phyloP scores from a whole-genome alignment of 2,113 vertebrate genomes.

The Platycercus adscitus region DNA sequence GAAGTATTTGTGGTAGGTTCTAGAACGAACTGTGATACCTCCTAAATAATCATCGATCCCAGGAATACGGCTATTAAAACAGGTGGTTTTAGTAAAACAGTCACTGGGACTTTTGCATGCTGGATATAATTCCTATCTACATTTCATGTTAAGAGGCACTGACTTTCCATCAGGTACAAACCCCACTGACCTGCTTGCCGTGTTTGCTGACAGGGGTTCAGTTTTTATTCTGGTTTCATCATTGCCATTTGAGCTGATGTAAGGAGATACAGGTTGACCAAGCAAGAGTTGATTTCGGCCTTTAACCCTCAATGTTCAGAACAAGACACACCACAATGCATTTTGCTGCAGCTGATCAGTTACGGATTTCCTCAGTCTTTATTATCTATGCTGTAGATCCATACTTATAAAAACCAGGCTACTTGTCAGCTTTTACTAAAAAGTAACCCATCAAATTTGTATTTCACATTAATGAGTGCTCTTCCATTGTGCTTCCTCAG shows the following conservation, averaged over 20 bases:
- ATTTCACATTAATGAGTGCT: neutral
- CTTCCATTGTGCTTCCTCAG: neutral
- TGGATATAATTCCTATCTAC: neutral
- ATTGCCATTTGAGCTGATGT: neutral
- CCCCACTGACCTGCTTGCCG: fast-evolving
- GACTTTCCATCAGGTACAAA: neutral
- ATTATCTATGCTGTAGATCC: neutral
- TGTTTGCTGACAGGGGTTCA: neutral
- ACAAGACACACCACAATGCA: neutral
- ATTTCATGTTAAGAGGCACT: neutral
- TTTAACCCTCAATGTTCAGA: neutral
- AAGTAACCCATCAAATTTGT: neutral
- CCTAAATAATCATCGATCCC: neutral
- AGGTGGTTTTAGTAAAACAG: neutral
- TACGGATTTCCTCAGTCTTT: neutral
- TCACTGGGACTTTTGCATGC: neutral
- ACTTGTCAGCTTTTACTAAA: neutral
- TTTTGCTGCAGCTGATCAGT: neutral
- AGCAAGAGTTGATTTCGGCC: neutral
- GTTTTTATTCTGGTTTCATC: neutral
- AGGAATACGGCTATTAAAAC: neutral
- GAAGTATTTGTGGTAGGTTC: neutral
- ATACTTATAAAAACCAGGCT: neutral
- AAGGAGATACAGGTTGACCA: neutral
- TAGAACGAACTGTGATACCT: neutral